Evolutionary conservation across 1,140 invertebrate genomes (phyloP).

Genomic region (Teleogryllus occipitalis): DNA sequence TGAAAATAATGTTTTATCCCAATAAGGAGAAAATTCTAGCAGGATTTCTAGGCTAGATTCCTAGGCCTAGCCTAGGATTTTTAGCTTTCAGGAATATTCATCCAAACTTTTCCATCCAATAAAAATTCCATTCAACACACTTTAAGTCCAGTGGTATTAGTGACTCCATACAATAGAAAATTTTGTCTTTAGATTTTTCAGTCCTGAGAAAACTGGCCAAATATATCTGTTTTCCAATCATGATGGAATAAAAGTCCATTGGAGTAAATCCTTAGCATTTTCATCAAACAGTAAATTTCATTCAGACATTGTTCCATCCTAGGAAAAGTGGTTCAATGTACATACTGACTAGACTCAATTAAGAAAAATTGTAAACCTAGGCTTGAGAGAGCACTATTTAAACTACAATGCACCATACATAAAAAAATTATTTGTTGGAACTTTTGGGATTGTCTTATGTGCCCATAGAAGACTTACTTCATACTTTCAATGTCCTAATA

Average conservation of each 20-base stretch:
- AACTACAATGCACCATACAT: background rate
- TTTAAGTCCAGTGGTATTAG: background rate
- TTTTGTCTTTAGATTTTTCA: too few species aligned
- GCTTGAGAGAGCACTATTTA: background rate
- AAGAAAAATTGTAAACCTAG: background rate
- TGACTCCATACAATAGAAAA: background rate
- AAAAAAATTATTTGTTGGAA: background rate
- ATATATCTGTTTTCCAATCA: too few species aligned
- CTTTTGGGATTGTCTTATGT: background rate
- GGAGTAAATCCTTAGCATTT: slow-evolving; percentile 1
- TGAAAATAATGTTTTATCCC: too few species aligned
- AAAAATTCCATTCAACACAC: background rate
- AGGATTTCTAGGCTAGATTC: too few species aligned
- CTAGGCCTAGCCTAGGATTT: too few species aligned
- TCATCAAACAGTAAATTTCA: background rate
- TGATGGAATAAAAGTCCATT: background rate
- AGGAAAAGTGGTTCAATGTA: background rate
- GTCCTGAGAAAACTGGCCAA: too few species aligned
- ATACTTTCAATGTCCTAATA: background rate
- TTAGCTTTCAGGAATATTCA: background rate
- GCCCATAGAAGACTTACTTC: background rate
- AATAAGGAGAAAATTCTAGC: too few species aligned
- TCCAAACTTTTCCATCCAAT: background rate
- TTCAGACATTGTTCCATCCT: background rate
- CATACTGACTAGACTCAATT: background rate